Base-by-base conservation (phyloP, 2,113 vertebrate genomes). In the Butorides virescens region DNA sequence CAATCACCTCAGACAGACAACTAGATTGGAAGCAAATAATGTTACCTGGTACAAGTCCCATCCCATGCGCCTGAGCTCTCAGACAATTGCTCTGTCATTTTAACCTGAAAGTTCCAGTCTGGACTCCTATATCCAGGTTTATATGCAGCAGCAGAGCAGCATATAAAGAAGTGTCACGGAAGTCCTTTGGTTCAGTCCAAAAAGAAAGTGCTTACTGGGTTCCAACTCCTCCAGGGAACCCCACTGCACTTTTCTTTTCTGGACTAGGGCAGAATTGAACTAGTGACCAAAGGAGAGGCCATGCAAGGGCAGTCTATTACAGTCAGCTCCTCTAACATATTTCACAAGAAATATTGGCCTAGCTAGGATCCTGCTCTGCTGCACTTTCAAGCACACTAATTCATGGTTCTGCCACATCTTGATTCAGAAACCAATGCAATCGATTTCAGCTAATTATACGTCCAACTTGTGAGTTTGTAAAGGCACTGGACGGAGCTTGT, bases 351-450 rank as follows among this genome's bases (percentile, higher is more conserved):
- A 65, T 75, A 82, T 87, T 36, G 77, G 70, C 49, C 70, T 66
- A 75, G 61, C 21, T 67, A 83, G 29, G 39, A 75, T 67, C 53
- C 32, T 32, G 58, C 32, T 91, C 46, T 85, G 53, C 80, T 68
- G 58, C 47, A n/a, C 49, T 93, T 91, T 52, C 83, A 91, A 84
- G 86, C 77, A 81, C 76, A 81, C n/a, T 90, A 72, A 66, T 91
- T 89, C 46, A 73, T 3, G 2, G 12, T 91, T 91, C 59, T 90
- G 80, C 34, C 36, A 78, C 70, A 85, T 46, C 3, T 47, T 79
- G 58, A 80, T 90, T 76, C 70, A 91, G 86, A 86, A 93, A 72
- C 30, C 49, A 66, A 50, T 37, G 58, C 36, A 77, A 74, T 88
- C 49, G 52, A 26, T 72, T 91, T 85, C 70, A 93, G 44, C 26